Evolutionary conservation across 1,140 invertebrate genomes (phyloP).

Genomic region (Gonioctena quinquepunctata): DNA sequence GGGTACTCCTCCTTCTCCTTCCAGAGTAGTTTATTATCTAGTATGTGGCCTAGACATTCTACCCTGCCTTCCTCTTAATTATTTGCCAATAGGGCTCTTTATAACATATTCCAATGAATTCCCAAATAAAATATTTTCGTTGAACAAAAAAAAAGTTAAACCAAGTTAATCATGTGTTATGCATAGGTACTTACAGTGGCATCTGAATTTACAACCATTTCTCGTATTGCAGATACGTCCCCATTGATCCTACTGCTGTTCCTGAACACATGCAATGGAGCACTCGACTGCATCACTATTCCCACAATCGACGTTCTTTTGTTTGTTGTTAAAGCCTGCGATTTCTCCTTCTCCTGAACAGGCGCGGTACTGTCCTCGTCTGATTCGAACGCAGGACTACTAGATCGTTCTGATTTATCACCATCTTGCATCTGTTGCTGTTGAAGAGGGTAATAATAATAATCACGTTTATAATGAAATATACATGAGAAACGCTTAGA

Average conservation of each 20-base stretch:
- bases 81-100: too few species aligned
- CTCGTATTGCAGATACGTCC: neutral
- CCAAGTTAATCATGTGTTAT: too few species aligned
- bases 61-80: too few species aligned
- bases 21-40: too few species aligned
- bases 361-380: constrained; percentile 79
- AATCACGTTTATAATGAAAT: too few species aligned
- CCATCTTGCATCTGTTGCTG: constrained; percentile 26
- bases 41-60: too few species aligned
- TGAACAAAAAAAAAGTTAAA: too few species aligned
- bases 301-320: constrained; percentile 66
- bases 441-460: too few species aligned
- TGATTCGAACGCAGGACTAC: constrained; percentile 93
- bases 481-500: too few species aligned
- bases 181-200: neutral
- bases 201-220: neutral
- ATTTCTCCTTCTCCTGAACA: constrained; percentile 22
- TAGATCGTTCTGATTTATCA: constrained; percentile 87
- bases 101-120: too few species aligned
- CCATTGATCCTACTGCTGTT: constrained; percentile 26
- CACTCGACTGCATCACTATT: constrained; percentile 66
- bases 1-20: too few species aligned
- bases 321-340: constrained; percentile 53
- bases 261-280: constrained; percentile 58
- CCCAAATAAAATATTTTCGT: too few species aligned